Evolutionary conservation across 2,888 invertebrate genomes (phyloP).

Genomic region (Epinotia bilunana): DNA sequence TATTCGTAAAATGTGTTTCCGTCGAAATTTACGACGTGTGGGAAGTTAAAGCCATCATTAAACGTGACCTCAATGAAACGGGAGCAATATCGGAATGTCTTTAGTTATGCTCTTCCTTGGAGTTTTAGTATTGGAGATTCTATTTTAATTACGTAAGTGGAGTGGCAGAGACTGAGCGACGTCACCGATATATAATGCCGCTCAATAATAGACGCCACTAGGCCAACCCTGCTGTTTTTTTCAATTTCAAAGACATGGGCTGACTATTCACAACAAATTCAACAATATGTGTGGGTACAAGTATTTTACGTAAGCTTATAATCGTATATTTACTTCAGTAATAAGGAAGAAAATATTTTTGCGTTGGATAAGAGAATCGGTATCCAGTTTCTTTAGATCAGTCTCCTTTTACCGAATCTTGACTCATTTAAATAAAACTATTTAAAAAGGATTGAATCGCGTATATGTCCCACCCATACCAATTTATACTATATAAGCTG

Average conservation of each 20-base stretch:
- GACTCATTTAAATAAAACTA: no score
- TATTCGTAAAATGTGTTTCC: constrained; percentile 44
- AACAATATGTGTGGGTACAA: background rate
- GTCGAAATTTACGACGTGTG: constrained; percentile 37
- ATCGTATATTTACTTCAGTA: background rate
- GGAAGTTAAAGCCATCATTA: constrained; percentile 41
- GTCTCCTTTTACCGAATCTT: no score
- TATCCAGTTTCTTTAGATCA: no score
- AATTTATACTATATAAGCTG: no score
- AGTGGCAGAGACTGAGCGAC: constrained; percentile 35
- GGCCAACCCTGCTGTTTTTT: constrained; percentile 18
- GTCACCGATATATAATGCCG: constrained; percentile 45
- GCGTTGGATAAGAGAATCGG: background rate
- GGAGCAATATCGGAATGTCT: constrained; percentile 42
- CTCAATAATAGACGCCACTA: constrained; percentile 44
- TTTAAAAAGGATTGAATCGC: no score
- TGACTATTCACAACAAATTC: constrained; percentile 5
- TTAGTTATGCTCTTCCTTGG: constrained; percentile 30
- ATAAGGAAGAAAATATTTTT: background rate
- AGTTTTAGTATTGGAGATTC: constrained; percentile 35
- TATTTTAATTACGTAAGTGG: constrained; percentile 44
- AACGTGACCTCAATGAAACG: constrained; percentile 40
- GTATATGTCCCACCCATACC: no score
- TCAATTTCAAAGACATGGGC: constrained; percentile 6
- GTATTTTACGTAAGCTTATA: background rate